Evolutionary conservation across 2,797 vertebrate species (phyloP).

Genomic region (Girardinus metallicus): DNA sequence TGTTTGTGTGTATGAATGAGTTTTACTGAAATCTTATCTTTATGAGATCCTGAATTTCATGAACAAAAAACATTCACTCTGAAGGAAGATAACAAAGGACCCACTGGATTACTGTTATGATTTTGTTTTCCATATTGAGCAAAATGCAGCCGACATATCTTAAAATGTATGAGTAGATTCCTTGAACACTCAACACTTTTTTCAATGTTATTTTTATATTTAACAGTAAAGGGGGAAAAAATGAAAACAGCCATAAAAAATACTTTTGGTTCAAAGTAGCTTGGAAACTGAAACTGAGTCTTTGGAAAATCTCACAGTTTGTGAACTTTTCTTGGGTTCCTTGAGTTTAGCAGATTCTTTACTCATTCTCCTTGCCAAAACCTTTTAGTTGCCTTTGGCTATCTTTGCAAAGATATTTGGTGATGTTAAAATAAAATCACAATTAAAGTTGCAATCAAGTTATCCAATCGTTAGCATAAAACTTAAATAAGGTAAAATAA

Average conservation of each 20-base stretch:
- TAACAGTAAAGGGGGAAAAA: background rate
- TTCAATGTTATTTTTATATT: background rate
- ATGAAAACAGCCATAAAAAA: too few species aligned
- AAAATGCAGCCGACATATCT: background rate
- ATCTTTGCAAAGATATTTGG: too few species aligned
- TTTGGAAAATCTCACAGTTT: too few species aligned
- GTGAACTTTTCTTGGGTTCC: too few species aligned
- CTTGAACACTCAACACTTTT: background rate
- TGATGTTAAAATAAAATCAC: too few species aligned
- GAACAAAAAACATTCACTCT: background rate
- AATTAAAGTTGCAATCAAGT: too few species aligned
- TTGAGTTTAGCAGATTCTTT: too few species aligned
- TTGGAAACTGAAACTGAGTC: too few species aligned
- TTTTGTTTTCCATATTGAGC: background rate
- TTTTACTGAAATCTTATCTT: conserved; percentile 41
- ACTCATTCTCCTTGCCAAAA: too few species aligned
- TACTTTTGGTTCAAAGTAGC: too few species aligned
- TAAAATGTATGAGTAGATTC: background rate
- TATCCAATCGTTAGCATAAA: background rate
- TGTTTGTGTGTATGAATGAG: background rate
- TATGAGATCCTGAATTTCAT: conserved; percentile 23
- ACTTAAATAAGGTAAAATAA: background rate
- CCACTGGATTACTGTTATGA: background rate
- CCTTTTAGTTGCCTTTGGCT: too few species aligned
- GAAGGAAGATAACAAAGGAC: conserved; percentile 2